These are phyloP conservation scores for Thymelicus sylvestris DNA, from an alignment of 2,888 invertebrate species.

Conservation along the genomic window DNA sequence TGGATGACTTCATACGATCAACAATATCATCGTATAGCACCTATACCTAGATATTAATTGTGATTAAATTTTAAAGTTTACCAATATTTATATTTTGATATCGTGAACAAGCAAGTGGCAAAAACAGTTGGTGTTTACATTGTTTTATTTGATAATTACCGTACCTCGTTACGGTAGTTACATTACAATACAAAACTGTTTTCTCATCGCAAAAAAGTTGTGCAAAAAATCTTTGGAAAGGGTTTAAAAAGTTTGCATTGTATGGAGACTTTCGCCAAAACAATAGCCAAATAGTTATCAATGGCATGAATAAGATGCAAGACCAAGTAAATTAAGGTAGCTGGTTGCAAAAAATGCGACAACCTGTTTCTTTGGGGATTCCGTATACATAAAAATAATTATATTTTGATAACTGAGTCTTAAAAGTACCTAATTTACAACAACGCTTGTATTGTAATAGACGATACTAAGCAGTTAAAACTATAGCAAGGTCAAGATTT, in stretches of 20 bases:
- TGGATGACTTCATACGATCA: not conserved
- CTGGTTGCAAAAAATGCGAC: not conserved
- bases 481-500: no score
- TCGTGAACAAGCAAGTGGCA: constrained; percentile 22
- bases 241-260: constrained; percentile 65
- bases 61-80: no score
- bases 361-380: constrained; percentile 13
- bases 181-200: not conserved
- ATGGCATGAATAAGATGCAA: constrained; percentile 32
- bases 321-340: constrained; percentile 60
- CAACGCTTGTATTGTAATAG: no score
- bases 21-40: not conserved
- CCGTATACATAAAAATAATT: constrained; percentile 1
- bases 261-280: constrained; percentile 71
- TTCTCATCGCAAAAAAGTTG: constrained; percentile 1
- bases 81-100: no score
- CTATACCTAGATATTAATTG: not conserved
- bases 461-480: no score
- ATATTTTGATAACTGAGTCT: no score
- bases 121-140: not conserved
- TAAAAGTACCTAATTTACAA: no score
- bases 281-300: constrained; percentile 51
- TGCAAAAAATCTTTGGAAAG: constrained; percentile 63
- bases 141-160: constrained; percentile 7
- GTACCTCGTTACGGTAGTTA: constrained; percentile 1